A percentile compares a stretch with the other conserved stretches of the same genome.
Evolutionary conservation across 2,888 invertebrate species (phyloP).

Genomic region (Baccha elongata): DNA sequence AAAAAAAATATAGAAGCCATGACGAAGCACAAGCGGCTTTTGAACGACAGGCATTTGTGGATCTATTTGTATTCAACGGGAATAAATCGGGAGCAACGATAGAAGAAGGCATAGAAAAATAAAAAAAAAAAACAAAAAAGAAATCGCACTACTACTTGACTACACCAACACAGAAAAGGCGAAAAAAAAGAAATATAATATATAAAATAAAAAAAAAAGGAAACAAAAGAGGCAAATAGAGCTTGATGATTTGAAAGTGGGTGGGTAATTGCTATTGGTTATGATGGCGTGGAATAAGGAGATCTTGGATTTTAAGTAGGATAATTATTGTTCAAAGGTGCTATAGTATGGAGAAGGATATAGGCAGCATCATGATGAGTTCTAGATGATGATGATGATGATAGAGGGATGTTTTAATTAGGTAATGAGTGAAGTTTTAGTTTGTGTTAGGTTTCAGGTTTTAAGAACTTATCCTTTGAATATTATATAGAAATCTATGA

Average conservation of each 20-base stretch:
- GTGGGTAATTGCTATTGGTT: conserved; percentile 55
- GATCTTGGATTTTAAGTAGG: conserved; percentile 23
- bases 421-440: conserved; percentile 34
- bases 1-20: neutral
- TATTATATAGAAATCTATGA: neutral
- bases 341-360: neutral
- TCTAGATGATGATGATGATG: conserved; percentile 3
- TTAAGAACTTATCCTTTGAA: conserved; percentile 16
- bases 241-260: conserved; percentile 25
- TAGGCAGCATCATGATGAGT: conserved; percentile 10
- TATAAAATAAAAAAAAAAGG: neutral
- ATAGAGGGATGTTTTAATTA: conserved; percentile 34
- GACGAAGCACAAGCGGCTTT: conserved; percentile 36
- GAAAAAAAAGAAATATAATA: conserved; percentile 17
- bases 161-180: neutral
- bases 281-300: conserved; percentile 37
- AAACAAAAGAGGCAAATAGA: conserved; percentile 10
- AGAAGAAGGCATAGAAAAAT: conserved; percentile 26
- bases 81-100: conserved; percentile 48
- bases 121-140: conserved; percentile 23
- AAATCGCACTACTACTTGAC: conserved; percentile 22
- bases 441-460: conserved; percentile 29
- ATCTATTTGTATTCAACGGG: conserved; percentile 52
- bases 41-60: conserved; percentile 61
- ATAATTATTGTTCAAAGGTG: conserved; percentile 55